These are phyloP conservation scores for Zosterops hypoxanthus DNA, from an alignment of 2,113 vertebrate species.

Conservation along the genomic window DNA sequence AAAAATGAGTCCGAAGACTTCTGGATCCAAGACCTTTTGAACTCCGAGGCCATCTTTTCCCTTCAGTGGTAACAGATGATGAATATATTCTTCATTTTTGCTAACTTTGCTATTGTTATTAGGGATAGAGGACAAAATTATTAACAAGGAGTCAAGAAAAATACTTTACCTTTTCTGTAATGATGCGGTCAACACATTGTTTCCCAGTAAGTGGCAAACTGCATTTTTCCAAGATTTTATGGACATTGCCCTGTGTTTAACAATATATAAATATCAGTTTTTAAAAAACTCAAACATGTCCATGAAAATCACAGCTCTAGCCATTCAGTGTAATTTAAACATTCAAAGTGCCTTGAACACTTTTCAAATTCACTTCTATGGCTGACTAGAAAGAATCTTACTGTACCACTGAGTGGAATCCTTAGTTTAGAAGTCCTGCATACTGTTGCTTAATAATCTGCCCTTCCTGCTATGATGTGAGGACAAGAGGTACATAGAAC, in stretches of 20 bases:
- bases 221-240: constrained; percentile 96
- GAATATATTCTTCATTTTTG: not conserved
- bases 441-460: not conserved
- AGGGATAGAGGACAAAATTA: not conserved
- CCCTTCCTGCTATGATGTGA: not conserved
- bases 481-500: not conserved
- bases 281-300: not conserved
- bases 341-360: not conserved
- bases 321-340: not conserved
- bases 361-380: not conserved
- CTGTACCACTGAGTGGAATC: not conserved
- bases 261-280: not conserved
- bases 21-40: not conserved
- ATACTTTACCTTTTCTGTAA: constrained; percentile 92
- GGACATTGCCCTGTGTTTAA: constrained; percentile 85
- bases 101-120: not conserved
- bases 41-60: not conserved
- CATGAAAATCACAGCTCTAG: not conserved
- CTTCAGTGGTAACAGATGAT: not conserved
- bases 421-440: not conserved
- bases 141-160: not conserved
- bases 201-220: constrained; percentile 92
- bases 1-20: not conserved
- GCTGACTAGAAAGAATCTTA: not conserved
- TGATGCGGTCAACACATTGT: constrained; percentile 94